Evolutionary conservation across 2,113 vertebrate genomes (phyloP).

Genomic region (Motacilla alba): DNA sequence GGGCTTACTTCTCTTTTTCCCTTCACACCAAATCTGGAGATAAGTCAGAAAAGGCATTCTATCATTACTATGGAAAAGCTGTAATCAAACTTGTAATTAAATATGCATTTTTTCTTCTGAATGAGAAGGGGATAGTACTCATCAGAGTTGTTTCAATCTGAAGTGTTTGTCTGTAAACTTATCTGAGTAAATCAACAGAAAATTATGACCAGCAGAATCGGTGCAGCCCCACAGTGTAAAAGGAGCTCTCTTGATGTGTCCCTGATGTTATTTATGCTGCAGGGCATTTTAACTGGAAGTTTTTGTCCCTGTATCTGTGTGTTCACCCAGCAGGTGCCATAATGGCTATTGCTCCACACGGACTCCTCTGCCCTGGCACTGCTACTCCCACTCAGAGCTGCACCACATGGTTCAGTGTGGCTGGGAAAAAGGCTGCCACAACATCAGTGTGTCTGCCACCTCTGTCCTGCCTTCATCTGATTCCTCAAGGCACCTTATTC

Average conservation of each 20-base stretch:
- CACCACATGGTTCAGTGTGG: rapidly evolving
- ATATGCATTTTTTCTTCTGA: background rate
- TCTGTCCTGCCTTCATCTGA: background rate
- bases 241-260: background rate
- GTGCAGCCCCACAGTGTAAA: background rate
- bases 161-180: background rate
- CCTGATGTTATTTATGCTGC: background rate
- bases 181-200: background rate
- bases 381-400: background rate
- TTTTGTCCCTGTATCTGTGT: background rate
- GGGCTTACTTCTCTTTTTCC: background rate
- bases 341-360: background rate
- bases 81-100: background rate
- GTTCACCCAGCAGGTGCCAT: background rate
- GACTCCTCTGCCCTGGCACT: background rate
- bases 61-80: background rate
- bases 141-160: background rate
- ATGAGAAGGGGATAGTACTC: background rate
- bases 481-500: background rate
- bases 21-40: background rate
- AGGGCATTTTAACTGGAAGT: background rate
- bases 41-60: background rate
- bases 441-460: background rate
- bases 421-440: background rate
- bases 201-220: background rate